Evolutionary conservation across 2,113 vertebrate species (phyloP).

Genomic region (Sceloporus undulatus): DNA sequence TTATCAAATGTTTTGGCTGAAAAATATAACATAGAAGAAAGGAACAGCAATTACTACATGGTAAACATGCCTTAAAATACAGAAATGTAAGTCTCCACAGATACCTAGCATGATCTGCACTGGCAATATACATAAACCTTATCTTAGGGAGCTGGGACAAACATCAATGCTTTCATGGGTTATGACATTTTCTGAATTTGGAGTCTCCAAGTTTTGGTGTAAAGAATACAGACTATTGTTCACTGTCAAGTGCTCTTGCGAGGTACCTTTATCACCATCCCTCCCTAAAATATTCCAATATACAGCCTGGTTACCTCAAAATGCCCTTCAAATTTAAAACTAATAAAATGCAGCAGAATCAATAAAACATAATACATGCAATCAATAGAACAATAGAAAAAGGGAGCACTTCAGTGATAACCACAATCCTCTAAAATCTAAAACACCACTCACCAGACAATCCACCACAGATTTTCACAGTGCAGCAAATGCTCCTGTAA

Average conservation of each 20-base stretch:
- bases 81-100: not conserved
- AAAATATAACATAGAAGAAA: not conserved
- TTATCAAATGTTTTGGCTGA: not conserved
- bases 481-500: not conserved
- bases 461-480: not conserved
- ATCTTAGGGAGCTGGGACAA: not conserved
- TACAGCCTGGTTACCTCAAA: too few species aligned
- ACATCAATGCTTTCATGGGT: not conserved
- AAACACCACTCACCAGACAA: not conserved
- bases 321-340: slow-evolving; percentile 1
- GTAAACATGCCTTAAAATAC: not conserved
- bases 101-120: not conserved
- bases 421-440: not conserved
- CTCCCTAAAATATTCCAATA: not conserved
- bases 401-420: not conserved
- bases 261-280: not conserved
- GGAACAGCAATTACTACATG: not conserved
- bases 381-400: not conserved
- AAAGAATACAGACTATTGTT: not conserved
- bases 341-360: not conserved
- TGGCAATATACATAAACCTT: not conserved
- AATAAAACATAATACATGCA: not conserved
- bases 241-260: not conserved
- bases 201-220: not conserved
- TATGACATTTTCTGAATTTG: not conserved